These are phyloP conservation scores for Tachysurus vachellii DNA, from an alignment of 2,113 vertebrate species.

Conservation along the genomic window DNA sequence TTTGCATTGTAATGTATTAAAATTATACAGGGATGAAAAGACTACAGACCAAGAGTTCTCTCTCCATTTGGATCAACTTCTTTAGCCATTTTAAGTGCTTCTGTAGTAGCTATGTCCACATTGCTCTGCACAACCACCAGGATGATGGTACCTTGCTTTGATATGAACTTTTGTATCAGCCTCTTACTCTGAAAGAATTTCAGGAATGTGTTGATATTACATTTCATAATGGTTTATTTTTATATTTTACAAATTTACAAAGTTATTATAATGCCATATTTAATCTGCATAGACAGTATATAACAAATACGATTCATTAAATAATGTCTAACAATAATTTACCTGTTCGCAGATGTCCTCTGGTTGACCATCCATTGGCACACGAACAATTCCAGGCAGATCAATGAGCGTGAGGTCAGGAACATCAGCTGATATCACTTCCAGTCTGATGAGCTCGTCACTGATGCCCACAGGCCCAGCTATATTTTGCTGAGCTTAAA, in stretches of 20 bases:
- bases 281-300: no score
- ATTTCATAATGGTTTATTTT: no score
- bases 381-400: conserved; percentile 87
- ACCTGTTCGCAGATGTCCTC: conserved; percentile 82
- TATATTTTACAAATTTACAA: no score
- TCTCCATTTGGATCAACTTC: conserved; percentile 83
- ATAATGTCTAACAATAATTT: background rate
- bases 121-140: conserved; percentile 87
- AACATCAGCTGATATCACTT: conserved; percentile 76
- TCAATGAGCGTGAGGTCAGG: conserved; percentile 91
- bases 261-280: no score
- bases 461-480: conserved; percentile 79
- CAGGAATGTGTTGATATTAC: background rate
- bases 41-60: conserved; percentile 80
- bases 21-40: background rate
- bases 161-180: conserved; percentile 78
- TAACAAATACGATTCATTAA: no score
- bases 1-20: background rate
- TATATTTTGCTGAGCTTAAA: conserved; percentile 68
- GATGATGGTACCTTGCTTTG: conserved; percentile 81
- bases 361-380: conserved; percentile 82
- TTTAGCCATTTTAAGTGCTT: conserved; percentile 88
- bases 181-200: conserved; percentile 75
- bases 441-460: conserved; percentile 78
- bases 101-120: conserved; percentile 89